Percentiles rank a stretch among this genome's conserved stretches.
Conservation (phyloP, 2,888 invertebrate species). For the Uloborus plumipes region DNA sequence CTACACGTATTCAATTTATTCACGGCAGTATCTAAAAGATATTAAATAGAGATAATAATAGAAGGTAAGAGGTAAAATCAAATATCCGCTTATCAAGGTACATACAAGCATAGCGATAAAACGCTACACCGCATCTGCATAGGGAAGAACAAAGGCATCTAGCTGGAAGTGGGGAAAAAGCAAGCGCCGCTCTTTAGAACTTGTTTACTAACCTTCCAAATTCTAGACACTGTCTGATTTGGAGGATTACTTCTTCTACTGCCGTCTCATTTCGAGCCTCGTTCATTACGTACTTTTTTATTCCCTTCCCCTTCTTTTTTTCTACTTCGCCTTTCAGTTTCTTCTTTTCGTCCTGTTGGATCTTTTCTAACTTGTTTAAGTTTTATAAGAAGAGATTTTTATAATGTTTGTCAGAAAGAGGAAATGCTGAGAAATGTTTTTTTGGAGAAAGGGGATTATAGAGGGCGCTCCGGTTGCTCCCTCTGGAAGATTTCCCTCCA, state of each 20-base stretch:
- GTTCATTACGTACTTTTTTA: background rate
- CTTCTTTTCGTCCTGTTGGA: too few species aligned
- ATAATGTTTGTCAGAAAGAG: background rate
- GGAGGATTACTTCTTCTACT: slow-evolving; percentile 14
- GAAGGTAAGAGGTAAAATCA: too few species aligned
- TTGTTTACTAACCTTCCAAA: slow-evolving; percentile 52
- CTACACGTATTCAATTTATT: too few species aligned
- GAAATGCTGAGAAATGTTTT: too few species aligned
- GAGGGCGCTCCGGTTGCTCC: background rate
- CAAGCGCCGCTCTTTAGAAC: slow-evolving; percentile 1
- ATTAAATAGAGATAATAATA: too few species aligned
- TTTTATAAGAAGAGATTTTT: slow-evolving; percentile 2
- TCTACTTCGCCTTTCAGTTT: too few species aligned
- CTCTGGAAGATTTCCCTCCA: background rate
- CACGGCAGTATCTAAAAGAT: too few species aligned
- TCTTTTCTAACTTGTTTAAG: background rate
- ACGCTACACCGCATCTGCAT: too few species aligned
- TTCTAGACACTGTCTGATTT: slow-evolving; percentile 39
- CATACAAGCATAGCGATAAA: too few species aligned
- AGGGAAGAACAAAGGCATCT: too few species aligned
- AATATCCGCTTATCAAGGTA: too few species aligned
- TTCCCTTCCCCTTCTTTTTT: background rate
- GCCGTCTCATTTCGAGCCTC: slow-evolving; percentile 24
- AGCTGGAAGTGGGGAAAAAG: too few species aligned
- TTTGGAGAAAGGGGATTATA: background rate